These are phyloP conservation scores for Penaeus monodon DNA, from an alignment of 2,888 invertebrate species.

Conservation along the genomic window DNA sequence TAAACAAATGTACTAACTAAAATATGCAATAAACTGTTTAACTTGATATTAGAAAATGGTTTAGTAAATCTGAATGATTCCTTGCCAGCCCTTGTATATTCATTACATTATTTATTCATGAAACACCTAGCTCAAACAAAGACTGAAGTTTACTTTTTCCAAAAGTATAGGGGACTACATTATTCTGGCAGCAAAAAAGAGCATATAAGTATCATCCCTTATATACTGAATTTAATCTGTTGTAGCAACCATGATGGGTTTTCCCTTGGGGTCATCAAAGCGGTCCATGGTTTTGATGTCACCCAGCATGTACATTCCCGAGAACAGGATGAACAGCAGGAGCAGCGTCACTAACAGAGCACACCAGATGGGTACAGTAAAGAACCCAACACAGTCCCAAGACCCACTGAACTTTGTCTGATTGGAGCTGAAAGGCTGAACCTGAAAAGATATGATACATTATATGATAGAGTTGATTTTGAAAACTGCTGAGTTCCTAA, in stretches of 20 bases:
- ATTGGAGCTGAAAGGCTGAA: conserved; percentile 25
- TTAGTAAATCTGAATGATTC: too few species aligned
- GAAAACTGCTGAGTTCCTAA: neutral
- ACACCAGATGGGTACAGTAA: conserved; percentile 91
- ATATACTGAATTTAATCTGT: conserved; percentile 75
- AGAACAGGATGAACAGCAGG: conserved; percentile 83
- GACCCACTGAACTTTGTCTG: conserved; percentile 77
- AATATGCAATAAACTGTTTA: too few species aligned
- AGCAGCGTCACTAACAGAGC: conserved; percentile 86
- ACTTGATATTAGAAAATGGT: too few species aligned
- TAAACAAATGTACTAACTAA: too few species aligned
- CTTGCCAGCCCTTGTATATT: too few species aligned
- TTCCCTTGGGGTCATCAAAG: conserved; percentile 98
- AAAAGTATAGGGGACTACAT: too few species aligned
- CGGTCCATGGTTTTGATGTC: conserved; percentile 96
- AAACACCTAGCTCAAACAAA: too few species aligned
- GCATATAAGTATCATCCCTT: too few species aligned
- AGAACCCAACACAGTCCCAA: conserved; percentile 92
- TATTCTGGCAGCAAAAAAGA: too few species aligned
- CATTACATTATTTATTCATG: too few species aligned
- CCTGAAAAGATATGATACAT: conserved; percentile 8
- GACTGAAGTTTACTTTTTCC: too few species aligned
- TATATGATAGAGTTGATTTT: neutral
- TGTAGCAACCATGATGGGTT: conserved; percentile 86
- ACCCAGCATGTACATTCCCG: conserved; percentile 91